Evolutionary conservation across 1,140 invertebrate genomes (phyloP), one percentile per base, ranked within the genome.

Genomic region (Ectropis grisescens): DNA sequence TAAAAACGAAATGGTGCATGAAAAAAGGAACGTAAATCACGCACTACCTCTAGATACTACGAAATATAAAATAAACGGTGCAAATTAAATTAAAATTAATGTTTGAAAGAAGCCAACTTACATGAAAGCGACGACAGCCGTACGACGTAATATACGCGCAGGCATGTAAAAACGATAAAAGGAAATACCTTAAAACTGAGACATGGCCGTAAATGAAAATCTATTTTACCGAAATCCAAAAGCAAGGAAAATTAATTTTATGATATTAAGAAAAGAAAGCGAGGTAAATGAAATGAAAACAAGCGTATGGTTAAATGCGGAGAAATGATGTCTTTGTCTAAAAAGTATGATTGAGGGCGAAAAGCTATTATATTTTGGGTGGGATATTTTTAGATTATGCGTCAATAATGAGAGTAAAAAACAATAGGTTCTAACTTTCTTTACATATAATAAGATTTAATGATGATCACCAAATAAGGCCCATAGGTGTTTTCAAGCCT

Each of bases 141-240:
- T 57, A 57, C 48, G 60, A 65, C 69, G 69, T 67, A 46, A 50
- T 56, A 50, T 52, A 52, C 57, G 42, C 38, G 76, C 59, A 62
- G 58, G 62, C 78, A 82, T 82, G 79, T 47, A 81, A 76, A 78
- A 47, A 74, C 61, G 62, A 61, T 56, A 52, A 82, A 81, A 80
- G 47, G n/a, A 76, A 76, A 50, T 44, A 55, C 47, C 69, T 76
- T 19, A 19, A 59, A 78, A 69, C 54, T 41, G 47, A 65, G 68
- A 58, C 53, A 67, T 58, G 42, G 57, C 48, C 23, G 13, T 8
- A 58, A 74, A 66, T 54, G 19, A 62, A 59, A 51, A 49, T 48
- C 47, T 58, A 68, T 58, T 55, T 19, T 61, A 57, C 40, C 37
- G 36, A 62, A 19, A 58, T 58, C 46, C 33, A 58, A 71, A 19